Evolutionary conservation across 2,888 invertebrate genomes (phyloP).

Genomic region (Eupeodes latifasciatus): DNA sequence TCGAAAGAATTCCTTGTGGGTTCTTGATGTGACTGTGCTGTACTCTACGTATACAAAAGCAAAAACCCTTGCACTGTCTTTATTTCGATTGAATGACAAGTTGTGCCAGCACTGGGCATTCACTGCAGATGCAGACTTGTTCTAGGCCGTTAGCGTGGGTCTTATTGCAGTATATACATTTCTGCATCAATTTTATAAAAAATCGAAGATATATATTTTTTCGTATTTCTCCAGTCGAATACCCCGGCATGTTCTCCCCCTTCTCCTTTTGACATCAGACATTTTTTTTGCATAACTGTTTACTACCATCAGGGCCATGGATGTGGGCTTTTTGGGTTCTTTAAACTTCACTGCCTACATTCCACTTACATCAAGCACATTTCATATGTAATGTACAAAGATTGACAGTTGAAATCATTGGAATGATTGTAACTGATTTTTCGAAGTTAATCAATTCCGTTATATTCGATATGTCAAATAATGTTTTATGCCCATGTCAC

Average conservation of each 20-base stretch:
- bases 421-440: slow-evolving; percentile 52
- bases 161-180: slow-evolving; percentile 15
- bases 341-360: slow-evolving; percentile 71
- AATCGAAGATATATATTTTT: neutral
- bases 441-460: slow-evolving; percentile 40
- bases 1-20: slow-evolving; percentile 62
- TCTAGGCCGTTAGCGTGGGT: slow-evolving; percentile 68
- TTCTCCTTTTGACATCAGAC: slow-evolving; percentile 18
- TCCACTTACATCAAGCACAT: neutral
- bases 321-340: slow-evolving; percentile 73
- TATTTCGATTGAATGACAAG: slow-evolving; percentile 66
- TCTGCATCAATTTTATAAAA: slow-evolving; percentile 10
- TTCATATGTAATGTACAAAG: neutral
- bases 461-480: slow-evolving; percentile 34
- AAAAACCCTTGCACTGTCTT: slow-evolving; percentile 55
- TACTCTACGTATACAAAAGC: neutral
- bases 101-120: slow-evolving; percentile 40
- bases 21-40: slow-evolving; percentile 21
- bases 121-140: slow-evolving; percentile 46
- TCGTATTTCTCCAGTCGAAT: neutral
- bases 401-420: slow-evolving; percentile 65
- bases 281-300: slow-evolving; percentile 74
- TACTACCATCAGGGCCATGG: slow-evolving; percentile 47
- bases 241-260: neutral
- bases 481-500: slow-evolving; percentile 36